phyloP scores from a whole-genome alignment of 2,113 vertebrate species.

The Agapornis roseicollis region DNA sequence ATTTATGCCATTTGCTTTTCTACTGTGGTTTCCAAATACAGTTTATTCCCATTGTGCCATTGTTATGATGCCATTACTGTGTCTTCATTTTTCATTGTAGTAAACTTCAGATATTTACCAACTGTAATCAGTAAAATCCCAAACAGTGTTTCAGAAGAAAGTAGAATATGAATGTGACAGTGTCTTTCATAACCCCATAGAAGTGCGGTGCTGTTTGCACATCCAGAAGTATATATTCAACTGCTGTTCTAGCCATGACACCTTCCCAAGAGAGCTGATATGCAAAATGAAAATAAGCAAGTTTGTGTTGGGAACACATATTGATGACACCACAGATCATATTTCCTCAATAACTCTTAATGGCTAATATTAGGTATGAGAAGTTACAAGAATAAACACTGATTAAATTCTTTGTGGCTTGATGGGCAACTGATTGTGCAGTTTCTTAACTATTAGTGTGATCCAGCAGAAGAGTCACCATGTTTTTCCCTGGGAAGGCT shows the following conservation, averaged over 20 bases:
- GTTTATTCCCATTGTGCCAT: not conserved
- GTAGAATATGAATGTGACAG: not conserved
- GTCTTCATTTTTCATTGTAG: not conserved
- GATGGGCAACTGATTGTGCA: not conserved
- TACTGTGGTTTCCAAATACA: not conserved
- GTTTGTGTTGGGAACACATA: not conserved
- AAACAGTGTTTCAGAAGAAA: not conserved
- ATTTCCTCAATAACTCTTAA: not conserved
- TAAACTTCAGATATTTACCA: not conserved
- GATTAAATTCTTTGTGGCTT: not conserved
- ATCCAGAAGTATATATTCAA: not conserved
- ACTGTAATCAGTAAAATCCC: not conserved
- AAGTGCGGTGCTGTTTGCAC: not conserved
- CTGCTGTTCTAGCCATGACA: not conserved
- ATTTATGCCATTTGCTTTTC: not conserved
- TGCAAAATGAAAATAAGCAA: not conserved
- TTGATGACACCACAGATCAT: rapidly evolving
- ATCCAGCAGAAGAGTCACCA: not conserved
- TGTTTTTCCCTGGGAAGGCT: not conserved
- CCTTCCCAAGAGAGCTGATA: not conserved
- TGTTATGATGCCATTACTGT: not conserved
- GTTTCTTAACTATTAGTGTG: not conserved
- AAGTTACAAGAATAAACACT: not conserved
- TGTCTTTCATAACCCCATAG: not conserved
- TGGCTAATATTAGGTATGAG: not conserved